These are phyloP conservation scores for Laticauda laticaudata DNA, from an alignment of 2,113 vertebrate species.

Conservation along the genomic window DNA sequence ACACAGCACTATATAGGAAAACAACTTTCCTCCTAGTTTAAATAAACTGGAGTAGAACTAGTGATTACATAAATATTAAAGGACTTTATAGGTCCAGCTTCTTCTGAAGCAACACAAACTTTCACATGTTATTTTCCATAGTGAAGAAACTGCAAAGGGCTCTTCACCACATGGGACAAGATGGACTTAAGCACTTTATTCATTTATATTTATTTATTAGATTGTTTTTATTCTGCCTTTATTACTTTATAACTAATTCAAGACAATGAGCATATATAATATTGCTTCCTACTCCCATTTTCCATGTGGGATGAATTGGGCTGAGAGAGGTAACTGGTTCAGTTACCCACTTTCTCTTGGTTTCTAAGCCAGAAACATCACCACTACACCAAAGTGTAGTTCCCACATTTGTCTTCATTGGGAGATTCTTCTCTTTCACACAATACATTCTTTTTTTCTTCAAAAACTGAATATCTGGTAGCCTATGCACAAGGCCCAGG, in stretches of 20 bases:
- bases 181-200: too few species aligned
- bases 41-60: neutral
- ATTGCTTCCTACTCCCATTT: too few species aligned
- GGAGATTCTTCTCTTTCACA: neutral
- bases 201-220: too few species aligned
- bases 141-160: neutral
- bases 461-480: neutral
- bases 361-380: too few species aligned
- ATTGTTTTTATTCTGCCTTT: too few species aligned
- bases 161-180: neutral
- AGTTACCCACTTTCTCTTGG: too few species aligned
- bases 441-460: neutral
- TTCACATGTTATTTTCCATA: neutral
- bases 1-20: neutral
- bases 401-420: neutral
- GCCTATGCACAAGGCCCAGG: neutral
- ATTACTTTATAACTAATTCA: too few species aligned
- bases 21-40: neutral
- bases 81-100: neutral
- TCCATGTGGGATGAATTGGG: too few species aligned
- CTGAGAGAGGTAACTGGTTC: too few species aligned
- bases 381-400: too few species aligned
- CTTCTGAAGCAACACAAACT: neutral
- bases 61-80: neutral
- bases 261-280: too few species aligned